Evolutionary conservation across 2,797 vertebrate genomes (phyloP).

Genomic region (Clarias platycephalus): DNA sequence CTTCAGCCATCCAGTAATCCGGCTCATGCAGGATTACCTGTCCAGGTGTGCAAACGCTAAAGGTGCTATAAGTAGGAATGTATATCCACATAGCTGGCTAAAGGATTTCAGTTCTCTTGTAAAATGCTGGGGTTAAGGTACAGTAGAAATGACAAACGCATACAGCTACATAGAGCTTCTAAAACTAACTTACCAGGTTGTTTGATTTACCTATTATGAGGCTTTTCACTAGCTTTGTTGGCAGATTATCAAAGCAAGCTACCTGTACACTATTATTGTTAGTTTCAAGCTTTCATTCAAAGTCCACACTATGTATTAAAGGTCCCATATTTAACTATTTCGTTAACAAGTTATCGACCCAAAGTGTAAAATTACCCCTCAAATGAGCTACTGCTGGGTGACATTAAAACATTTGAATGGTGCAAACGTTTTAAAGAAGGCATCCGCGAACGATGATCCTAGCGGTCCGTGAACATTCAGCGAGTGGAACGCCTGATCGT

Average conservation of each 20-base stretch:
- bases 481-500: too few species aligned
- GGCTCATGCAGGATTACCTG: slow-evolving; percentile 3
- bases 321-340: too few species aligned
- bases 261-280: neutral
- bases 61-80: neutral
- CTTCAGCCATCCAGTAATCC: neutral
- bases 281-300: neutral
- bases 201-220: neutral
- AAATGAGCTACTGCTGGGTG: too few species aligned
- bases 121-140: neutral
- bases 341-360: too few species aligned
- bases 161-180: neutral
- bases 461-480: too few species aligned
- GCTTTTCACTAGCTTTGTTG: neutral
- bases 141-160: neutral
- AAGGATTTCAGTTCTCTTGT: neutral
- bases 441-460: too few species aligned
- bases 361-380: too few species aligned
- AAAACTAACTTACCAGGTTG: neutral
- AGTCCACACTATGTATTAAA: neutral
- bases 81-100: neutral
- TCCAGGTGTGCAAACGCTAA: slow-evolving; percentile 2
- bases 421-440: too few species aligned
- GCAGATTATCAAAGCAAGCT: neutral
- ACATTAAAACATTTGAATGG: too few species aligned